Percentiles rank a stretch among this genome's conserved stretches.
Conservation (phyloP, 2,888 invertebrate species). For the Pyrgus malvae region DNA sequence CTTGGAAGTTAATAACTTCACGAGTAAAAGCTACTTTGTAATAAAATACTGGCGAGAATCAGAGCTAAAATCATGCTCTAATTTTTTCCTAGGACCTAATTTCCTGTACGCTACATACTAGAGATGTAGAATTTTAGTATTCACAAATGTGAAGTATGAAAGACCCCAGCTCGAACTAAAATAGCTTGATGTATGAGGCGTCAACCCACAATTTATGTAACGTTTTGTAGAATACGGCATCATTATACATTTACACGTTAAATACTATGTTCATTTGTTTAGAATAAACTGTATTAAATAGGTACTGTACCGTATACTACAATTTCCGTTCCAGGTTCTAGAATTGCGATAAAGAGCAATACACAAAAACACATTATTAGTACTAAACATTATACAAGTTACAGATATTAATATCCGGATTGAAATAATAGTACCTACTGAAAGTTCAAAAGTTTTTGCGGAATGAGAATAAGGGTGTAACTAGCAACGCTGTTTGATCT, state of each 20-base stretch:
- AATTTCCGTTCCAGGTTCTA: too few species aligned
- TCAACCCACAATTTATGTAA: slow-evolving; percentile 1
- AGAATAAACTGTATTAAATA: too few species aligned
- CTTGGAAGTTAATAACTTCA: slow-evolving; percentile 12
- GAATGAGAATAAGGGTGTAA: too few species aligned
- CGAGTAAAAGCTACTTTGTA: slow-evolving; percentile 18
- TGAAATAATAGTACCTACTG: too few species aligned
- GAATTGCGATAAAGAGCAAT: too few species aligned
- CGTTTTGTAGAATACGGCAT: neutral
- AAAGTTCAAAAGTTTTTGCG: too few species aligned
- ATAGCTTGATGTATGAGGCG: slow-evolving; percentile 1
- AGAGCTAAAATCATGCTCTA: slow-evolving; percentile 15
- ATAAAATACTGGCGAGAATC: slow-evolving; percentile 16
- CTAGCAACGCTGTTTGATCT: too few species aligned
- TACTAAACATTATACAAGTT: too few species aligned
- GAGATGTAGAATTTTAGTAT: slow-evolving; percentile 8
- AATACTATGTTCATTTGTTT: too few species aligned
- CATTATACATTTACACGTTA: neutral
- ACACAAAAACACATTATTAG: too few species aligned
- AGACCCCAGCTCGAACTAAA: neutral
- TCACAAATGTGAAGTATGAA: neutral
- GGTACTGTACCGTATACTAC: too few species aligned
- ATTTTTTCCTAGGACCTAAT: slow-evolving; percentile 16
- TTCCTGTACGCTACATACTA: slow-evolving; percentile 16
- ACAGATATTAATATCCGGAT: too few species aligned